Conservation (phyloP, 2,113 vertebrate species). For the Plotosus lineatus region DNA sequence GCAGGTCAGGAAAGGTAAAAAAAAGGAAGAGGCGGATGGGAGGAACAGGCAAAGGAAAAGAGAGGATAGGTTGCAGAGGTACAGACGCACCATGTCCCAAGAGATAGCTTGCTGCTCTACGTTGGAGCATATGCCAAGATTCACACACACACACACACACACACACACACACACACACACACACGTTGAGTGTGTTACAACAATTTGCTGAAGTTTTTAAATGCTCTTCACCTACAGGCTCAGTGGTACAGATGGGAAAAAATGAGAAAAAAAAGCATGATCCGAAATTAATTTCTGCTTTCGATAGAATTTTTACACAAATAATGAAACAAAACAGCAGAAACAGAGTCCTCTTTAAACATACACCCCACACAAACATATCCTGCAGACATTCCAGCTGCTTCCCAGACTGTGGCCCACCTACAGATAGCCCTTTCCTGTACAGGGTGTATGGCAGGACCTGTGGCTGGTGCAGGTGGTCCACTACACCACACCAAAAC, state of each 20-base stretch:
- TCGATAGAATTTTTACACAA: not conserved
- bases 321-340: constrained; percentile 1
- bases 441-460: constrained; percentile 27
- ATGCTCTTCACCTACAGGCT: not conserved
- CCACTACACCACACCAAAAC: not conserved
- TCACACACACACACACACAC: constrained; percentile 26
- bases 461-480: not conserved
- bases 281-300: not conserved
- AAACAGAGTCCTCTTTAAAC: constrained; percentile 2
- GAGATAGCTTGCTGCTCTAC: constrained; percentile 64
- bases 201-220: not conserved
- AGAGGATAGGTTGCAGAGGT: constrained; percentile 46
- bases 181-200: not conserved
- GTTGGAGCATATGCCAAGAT: constrained; percentile 50
- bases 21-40: constrained; percentile 43
- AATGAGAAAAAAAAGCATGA: not conserved
- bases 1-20: constrained; percentile 8
- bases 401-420: constrained; percentile 59
- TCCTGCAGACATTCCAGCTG: constrained; percentile 69
- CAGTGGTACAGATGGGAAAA: not conserved
- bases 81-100: constrained; percentile 46
- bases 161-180: constrained; percentile 28
- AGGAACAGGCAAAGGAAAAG: constrained; percentile 36
- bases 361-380: constrained; percentile 53
- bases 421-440: constrained; percentile 52